Conservation (phyloP, 2,797 vertebrate species). For the Rhinophrynus dorsalis region DNA sequence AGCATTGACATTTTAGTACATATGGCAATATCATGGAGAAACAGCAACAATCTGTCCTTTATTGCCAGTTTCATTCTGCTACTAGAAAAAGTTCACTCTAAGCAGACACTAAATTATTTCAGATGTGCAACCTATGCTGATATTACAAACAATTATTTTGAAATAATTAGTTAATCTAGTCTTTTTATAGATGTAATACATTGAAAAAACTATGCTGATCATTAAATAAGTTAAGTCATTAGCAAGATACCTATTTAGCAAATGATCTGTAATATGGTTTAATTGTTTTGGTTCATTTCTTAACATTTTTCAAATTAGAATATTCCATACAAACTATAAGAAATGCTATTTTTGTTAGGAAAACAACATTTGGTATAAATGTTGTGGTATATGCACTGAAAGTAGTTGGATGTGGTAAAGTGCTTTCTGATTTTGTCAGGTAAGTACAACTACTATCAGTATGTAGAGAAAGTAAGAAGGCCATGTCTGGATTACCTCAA, state of each 20-base stretch:
- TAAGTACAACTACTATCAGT: too few species aligned
- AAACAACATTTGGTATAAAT: too few species aligned
- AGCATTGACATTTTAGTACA: conserved; percentile 39
- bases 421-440: too few species aligned
- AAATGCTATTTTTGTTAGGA: too few species aligned
- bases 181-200: background rate
- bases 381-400: too few species aligned
- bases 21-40: conserved; percentile 37
- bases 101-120: conserved; percentile 10
- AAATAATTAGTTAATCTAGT: background rate
- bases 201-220: background rate
- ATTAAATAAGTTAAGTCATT: background rate
- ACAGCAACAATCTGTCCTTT: conserved; percentile 22
- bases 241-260: background rate
- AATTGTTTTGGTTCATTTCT: background rate
- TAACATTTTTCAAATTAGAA: background rate
- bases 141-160: conserved; percentile 15
- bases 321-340: too few species aligned
- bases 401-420: too few species aligned
- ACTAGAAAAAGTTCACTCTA: background rate
- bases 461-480: too few species aligned
- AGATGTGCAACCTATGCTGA: background rate
- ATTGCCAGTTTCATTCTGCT: conserved; percentile 4
- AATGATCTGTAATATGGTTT: background rate
- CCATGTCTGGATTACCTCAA: too few species aligned